Evolutionary conservation across 1,140 invertebrate species (phyloP), one percentile per base, ranked within the genome.

Genomic region (Drosophila jambulina): DNA sequence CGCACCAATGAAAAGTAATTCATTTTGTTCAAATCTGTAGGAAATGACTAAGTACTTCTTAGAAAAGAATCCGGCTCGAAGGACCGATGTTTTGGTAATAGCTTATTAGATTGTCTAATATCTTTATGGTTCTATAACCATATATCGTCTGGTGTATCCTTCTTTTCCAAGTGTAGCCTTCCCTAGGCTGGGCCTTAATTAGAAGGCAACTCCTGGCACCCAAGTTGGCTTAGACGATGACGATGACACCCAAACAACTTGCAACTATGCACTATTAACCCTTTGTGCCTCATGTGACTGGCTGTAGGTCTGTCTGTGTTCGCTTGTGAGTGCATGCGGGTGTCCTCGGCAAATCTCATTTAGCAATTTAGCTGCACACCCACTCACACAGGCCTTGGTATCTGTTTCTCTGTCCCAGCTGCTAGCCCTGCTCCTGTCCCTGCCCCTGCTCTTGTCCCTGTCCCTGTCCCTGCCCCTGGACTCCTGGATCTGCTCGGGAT

Each of bases 331-430:
- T 75, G 78, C 40, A 64, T 87, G 67, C 65, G 84, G 72, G 83
- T 87, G 84, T 88, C 75, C 85, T 82, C 70, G 54, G 60, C 81
- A 70, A 75, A 85, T 91, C 88, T 78, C 88, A 91, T 91, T 91
- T 91, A 82, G 90, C 88, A 91, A 91, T 91, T 91, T 91, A 91
- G 88, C 71, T 72, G 79, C 88, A 91, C 88, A 91, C 88, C 88
- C 88, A 91, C 88, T 91, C 84, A 80, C 53, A 51, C 45, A 45
- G 53, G 65, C 67, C 49, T 54, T 46, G 58, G 27, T 42, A 43
- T 65, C 49, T 57, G 45, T 59, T 43, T 46, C 36, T 32, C 36
- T 27, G 36, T 43, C 46, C 43, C 48, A 46, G 48, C 23, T 56
- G 34, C 53, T 51, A 23, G 46, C 23, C 46, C 23, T 23, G 19